These are phyloP conservation scores for Brachypalpus laphriformis DNA, from an alignment of 2,888 invertebrate genomes.

Conservation along the genomic window DNA sequence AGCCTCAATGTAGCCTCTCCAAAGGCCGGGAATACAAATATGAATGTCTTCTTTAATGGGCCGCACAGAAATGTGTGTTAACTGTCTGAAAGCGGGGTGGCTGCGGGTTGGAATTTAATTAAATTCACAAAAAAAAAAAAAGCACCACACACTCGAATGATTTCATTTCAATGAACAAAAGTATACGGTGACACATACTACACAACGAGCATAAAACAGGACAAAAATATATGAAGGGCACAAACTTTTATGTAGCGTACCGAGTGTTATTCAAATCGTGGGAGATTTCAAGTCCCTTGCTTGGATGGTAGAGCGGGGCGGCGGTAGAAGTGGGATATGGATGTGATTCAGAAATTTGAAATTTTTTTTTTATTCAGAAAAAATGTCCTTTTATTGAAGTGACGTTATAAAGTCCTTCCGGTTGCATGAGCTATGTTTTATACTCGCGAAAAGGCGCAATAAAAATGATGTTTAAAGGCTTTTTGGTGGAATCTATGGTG, in stretches of 20 bases:
- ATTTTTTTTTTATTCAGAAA: neutral
- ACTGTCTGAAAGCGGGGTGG: conserved; percentile 4
- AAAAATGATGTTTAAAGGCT: neutral
- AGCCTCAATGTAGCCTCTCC: conserved; percentile 6
- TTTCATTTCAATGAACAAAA: conserved; percentile 44
- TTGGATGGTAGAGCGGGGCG: neutral
- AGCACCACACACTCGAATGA: conserved; percentile 38
- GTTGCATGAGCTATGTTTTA: neutral
- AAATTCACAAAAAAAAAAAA: conserved; percentile 44
- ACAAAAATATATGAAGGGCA: neutral
- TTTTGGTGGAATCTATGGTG: neutral
- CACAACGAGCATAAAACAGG: neutral
- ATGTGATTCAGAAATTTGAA: neutral
- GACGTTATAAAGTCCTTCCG: neutral
- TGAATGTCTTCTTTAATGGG: conserved; percentile 49
- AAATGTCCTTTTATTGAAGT: conserved; percentile 7
- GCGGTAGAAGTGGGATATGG: neutral
- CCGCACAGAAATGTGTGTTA: conserved; percentile 38
- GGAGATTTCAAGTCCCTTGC: conserved; percentile 6
- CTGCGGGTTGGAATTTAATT: conserved; percentile 38
- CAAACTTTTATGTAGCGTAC: neutral
- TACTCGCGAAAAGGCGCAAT: neutral
- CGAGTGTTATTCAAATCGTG: conserved; percentile 5
- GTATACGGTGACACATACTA: conserved; percentile 12
- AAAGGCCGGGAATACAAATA: conserved; percentile 15